Evolutionary conservation across 37 sponge, comb jelly and placozoan species (phyloP), one percentile per base, ranked within the genome.

Genomic region (Oscarella lobularis): DNA sequence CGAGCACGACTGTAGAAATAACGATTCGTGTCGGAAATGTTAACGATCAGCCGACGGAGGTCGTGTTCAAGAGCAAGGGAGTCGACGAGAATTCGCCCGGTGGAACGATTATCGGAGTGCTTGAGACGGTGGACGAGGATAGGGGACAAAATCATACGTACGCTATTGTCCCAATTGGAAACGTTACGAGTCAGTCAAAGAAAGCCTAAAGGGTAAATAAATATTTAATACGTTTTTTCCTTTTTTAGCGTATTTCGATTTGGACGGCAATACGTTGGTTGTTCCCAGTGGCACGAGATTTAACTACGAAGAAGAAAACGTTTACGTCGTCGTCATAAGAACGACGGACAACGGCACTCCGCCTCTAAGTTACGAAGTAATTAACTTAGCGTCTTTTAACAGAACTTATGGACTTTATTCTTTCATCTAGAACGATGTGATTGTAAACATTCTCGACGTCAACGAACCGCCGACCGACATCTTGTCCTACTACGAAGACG

Each of bases 381-480:
- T 48, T 48, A 48, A 48, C 20, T 48, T 48, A 48, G 60, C 14
- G 20, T 48, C 20, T 48, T 20, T 48, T 48, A 48, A 20, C 20
- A 48, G 60, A 9, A 48, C 9, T 48, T 48, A 48, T 48, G 60
- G 20, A 48, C 60, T 20, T 9, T 48, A 48, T 48, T 27, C 60
- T n/a, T n/a, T n/a, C n/a, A n/a, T 27, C 60, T 48, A 48, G 60
- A 9, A 20, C 60, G 60, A 48, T 20, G 60, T 48, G 14, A 20
- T 48, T 48, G 71, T 68, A 35, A 5, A 5, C 6, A 35, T 68
- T 5, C 31, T 68, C 4, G 71, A 68, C 31, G 71, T 68, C 5
- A 68, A 68, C 31, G 71, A 68, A 20, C 71, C 71, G 71, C 71
- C 71, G 31, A 30, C 71, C 14, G 20, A 20, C 60, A 48, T 48